Evolutionary conservation across 2,888 invertebrate species (phyloP).

Genomic region (Electrophaes corylata): DNA sequence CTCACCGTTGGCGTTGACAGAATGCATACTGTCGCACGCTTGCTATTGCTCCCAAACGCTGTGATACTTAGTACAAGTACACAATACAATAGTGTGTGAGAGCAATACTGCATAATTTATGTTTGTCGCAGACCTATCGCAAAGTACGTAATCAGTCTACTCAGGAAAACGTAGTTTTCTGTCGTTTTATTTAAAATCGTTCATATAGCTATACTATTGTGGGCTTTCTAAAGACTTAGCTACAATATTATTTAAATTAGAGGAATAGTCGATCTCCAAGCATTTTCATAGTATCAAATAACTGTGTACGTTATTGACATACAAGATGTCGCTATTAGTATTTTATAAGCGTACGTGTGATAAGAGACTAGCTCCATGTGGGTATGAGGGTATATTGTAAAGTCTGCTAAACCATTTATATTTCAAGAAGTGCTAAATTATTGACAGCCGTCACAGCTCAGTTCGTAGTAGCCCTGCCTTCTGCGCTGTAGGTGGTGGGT

Average conservation of each 20-base stretch:
- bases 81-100: too few relatives aligned
- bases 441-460: too few relatives aligned
- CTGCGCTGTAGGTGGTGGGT: too few relatives aligned
- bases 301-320: constrained; percentile 41
- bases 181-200: background rate
- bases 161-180: too few relatives aligned
- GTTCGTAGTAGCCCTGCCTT: too few relatives aligned
- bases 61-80: too few relatives aligned
- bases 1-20: too few relatives aligned
- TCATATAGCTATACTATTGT: background rate
- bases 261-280: constrained; percentile 47
- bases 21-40: too few relatives aligned
- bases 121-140: too few relatives aligned
- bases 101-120: too few relatives aligned
- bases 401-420: constrained; percentile 16
- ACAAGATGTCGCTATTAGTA: constrained; percentile 51
- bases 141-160: too few relatives aligned
- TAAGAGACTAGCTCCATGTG: constrained; percentile 55
- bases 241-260: constrained; percentile 11
- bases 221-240: constrained; percentile 1
- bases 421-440: constrained; percentile 3
- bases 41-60: too few relatives aligned
- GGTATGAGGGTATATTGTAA: constrained; percentile 16
- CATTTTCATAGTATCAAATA: constrained; percentile 45
- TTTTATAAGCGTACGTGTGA: constrained; percentile 69